Evolutionary conservation across 92 coral and sea anemone species (phyloP).

Genomic region (Palythoa grandis): DNA sequence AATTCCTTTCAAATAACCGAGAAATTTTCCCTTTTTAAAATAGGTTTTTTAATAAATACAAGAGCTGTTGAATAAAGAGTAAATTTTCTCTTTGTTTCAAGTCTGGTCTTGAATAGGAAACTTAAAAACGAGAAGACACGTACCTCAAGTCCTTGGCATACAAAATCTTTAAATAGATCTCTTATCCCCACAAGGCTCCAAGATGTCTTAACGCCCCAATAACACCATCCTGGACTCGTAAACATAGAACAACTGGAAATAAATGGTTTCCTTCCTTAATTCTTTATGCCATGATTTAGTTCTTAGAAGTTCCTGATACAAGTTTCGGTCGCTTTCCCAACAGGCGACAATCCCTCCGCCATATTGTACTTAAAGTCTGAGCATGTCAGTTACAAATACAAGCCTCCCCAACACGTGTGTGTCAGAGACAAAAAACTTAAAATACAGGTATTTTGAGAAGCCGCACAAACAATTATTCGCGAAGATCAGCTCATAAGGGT

Average conservation of each 20-base stretch:
- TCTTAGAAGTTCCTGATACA: slow-evolving; percentile 32
- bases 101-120: slow-evolving; percentile 5
- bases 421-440: not conserved
- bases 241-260: slow-evolving; percentile 44
- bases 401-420: slow-evolving; percentile 1
- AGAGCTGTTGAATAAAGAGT: not conserved
- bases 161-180: slow-evolving; percentile 26
- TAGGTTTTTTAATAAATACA: not conserved
- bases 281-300: slow-evolving; percentile 43
- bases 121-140: not conserved
- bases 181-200: slow-evolving; percentile 46
- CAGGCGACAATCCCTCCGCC: slow-evolving; percentile 2
- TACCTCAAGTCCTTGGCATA: slow-evolving; percentile 21
- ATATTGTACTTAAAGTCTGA: slow-evolving; percentile 13
- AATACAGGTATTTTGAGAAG: slow-evolving; percentile 32
- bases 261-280: slow-evolving; percentile 49
- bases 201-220: slow-evolving; percentile 42
- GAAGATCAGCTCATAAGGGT: slow-evolving; percentile 36
- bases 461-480: slow-evolving; percentile 46
- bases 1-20: not conserved
- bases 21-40: not conserved
- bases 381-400: slow-evolving; percentile 28
- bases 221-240: slow-evolving; percentile 39
- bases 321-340: not conserved
- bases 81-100: slow-evolving; percentile 1